Evolutionary conservation across 2,888 invertebrate species (phyloP).

Genomic region (Hypomecis atomaria): DNA sequence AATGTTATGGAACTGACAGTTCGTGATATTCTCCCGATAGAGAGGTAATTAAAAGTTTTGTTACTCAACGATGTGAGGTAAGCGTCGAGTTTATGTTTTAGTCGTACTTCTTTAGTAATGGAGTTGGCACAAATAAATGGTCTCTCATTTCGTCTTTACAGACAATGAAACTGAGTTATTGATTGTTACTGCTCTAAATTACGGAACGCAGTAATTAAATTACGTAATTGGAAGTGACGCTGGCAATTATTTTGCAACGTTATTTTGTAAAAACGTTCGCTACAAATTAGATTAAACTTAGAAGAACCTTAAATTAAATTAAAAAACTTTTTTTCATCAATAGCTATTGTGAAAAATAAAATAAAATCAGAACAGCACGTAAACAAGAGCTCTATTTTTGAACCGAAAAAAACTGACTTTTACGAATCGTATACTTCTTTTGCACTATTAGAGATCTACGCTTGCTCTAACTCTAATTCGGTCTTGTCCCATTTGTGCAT

Average conservation of each 20-base stretch:
- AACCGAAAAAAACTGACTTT: too few relatives aligned
- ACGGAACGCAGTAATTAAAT: constrained; percentile 17
- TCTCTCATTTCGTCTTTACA: constrained; percentile 14
- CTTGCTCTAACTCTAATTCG: too few relatives aligned
- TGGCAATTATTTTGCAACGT: constrained; percentile 8
- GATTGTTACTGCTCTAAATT: constrained; percentile 20
- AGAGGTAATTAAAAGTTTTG: constrained; percentile 16
- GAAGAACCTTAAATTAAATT: too few relatives aligned
- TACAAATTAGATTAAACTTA: too few relatives aligned
- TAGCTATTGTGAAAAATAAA: too few relatives aligned
- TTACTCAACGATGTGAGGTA: constrained; percentile 15
- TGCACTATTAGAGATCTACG: too few relatives aligned
- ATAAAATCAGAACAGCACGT: too few relatives aligned
- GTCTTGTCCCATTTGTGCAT: too few relatives aligned
- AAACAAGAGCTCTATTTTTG: too few relatives aligned
- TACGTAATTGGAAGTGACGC: constrained; percentile 4
- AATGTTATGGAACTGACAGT: constrained; percentile 25
- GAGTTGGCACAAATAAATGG: constrained; percentile 11
- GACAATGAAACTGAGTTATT: constrained; percentile 19
- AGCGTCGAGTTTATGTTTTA: background rate
- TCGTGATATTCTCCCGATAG: constrained; percentile 14
- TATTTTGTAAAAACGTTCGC: too few relatives aligned
- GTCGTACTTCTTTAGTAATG: constrained; percentile 1
- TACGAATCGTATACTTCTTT: too few relatives aligned
- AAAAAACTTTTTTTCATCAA: too few relatives aligned